phyloP scores from a whole-genome alignment of 2,797 vertebrate genomes.

The Clamator glandarius region DNA sequence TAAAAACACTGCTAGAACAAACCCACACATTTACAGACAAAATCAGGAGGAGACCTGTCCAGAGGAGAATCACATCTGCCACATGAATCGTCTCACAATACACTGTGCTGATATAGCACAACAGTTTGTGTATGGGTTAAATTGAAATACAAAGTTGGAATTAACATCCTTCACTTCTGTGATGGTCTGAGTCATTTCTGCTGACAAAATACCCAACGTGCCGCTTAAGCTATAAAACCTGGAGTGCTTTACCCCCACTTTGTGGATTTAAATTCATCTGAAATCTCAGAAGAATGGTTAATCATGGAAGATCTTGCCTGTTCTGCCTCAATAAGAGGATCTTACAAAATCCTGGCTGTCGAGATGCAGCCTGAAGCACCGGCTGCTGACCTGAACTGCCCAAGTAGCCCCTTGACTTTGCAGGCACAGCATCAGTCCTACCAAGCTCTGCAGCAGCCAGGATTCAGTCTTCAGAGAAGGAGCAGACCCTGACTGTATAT shows the following conservation, averaged over 20 bases:
- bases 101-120: neutral
- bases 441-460: too few species aligned
- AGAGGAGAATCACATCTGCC: neutral
- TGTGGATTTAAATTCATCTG: neutral
- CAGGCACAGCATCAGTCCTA: too few species aligned
- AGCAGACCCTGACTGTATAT: accelerated
- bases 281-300: neutral
- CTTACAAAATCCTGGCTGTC: neutral
- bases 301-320: neutral
- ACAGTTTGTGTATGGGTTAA: neutral
- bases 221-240: neutral
- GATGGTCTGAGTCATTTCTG: neutral
- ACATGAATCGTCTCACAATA: neutral
- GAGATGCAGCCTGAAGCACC: neutral
- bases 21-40: neutral
- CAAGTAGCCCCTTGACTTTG: accelerated
- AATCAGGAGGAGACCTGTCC: neutral
- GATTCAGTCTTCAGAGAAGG: neutral
- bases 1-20: neutral
- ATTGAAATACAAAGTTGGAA: neutral
- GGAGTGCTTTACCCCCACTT: accelerated
- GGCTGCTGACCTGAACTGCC: neutral
- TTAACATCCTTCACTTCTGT: neutral
- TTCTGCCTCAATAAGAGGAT: neutral
- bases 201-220: neutral